phyloP scores from a whole-genome alignment of 2,113 vertebrate genomes.

The Myrmecophaga tridactyla region DNA sequence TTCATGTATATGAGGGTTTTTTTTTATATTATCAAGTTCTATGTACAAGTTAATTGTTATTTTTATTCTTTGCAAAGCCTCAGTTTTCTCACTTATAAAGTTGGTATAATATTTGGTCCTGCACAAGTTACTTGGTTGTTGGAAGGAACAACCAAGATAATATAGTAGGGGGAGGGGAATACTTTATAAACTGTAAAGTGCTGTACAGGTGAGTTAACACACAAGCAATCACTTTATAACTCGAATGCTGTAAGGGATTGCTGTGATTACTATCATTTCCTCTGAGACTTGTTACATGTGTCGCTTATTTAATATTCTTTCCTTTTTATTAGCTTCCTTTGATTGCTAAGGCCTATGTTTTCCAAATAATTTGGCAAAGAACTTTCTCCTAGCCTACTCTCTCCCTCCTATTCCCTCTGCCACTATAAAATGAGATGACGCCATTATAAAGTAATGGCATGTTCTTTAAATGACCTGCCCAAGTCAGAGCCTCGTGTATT shows the following conservation, averaged over 20 bases:
- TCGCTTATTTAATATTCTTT: conserved; percentile 53
- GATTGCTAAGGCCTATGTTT: conserved; percentile 60
- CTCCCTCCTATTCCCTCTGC: not conserved
- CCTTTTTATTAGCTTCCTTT: conserved; percentile 67
- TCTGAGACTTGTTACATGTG: conserved; percentile 58
- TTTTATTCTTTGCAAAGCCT: not conserved
- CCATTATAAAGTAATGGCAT: conserved; percentile 55
- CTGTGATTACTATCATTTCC: conserved; percentile 24
- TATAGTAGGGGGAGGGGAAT: not conserved
- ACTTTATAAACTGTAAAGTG: conserved; percentile 45
- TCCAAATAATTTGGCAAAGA: conserved; percentile 50
- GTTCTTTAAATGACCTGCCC: conserved; percentile 56
- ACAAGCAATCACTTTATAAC: conserved; percentile 43
- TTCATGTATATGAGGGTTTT: not conserved
- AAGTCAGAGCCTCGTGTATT: conserved; percentile 63
- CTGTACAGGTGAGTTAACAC: conserved; percentile 45
- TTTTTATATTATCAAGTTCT: not conserved
- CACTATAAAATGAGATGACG: conserved; percentile 64
- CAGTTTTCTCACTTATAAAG: not conserved
- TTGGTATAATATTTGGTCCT: not conserved
- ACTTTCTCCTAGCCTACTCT: conserved; percentile 51
- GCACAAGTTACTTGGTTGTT: not conserved
- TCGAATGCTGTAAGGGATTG: conserved; percentile 28
- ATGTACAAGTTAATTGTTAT: not conserved
- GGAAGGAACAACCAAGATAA: not conserved